phyloP scores from a whole-genome alignment of 2,888 invertebrate genomes.

The Cataglyphis rosenhaueri region DNA sequence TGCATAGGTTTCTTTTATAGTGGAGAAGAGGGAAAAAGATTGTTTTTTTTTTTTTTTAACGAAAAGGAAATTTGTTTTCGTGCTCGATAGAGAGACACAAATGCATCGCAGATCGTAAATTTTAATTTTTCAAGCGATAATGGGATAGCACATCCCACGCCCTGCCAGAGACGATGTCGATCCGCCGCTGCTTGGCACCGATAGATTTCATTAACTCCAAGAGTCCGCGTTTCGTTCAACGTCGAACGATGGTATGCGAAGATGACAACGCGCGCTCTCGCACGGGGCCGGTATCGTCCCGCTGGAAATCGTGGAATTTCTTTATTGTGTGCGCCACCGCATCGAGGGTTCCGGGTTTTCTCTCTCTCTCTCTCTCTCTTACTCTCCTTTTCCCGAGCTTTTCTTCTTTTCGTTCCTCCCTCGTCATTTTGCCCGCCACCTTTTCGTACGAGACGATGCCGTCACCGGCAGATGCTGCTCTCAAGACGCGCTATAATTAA shows the following conservation, averaged over 20 bases:
- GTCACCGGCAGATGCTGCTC: slow-evolving; percentile 81
- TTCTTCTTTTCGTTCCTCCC: not conserved
- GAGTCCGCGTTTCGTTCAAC: slow-evolving; percentile 46
- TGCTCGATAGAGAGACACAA: slow-evolving; percentile 9
- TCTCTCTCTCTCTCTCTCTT: not conserved
- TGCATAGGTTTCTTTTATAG: not conserved
- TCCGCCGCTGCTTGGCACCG: slow-evolving; percentile 50
- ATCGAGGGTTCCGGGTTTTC: slow-evolving; percentile 44
- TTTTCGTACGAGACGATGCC: slow-evolving; percentile 65
- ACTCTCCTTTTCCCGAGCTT: not conserved
- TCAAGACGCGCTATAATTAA: slow-evolving; percentile 79
- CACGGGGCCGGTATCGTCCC: slow-evolving; percentile 41
- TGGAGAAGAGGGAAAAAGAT: not conserved
- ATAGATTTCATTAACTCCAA: slow-evolving; percentile 80
- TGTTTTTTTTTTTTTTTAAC: not conserved
- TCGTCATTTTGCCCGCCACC: slow-evolving; percentile 41
- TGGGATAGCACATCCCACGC: slow-evolving; percentile 11
- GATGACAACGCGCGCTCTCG: slow-evolving; percentile 43
- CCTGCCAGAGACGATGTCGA: slow-evolving; percentile 42
- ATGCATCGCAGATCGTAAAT: slow-evolving; percentile 21
- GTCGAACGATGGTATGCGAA: slow-evolving; percentile 61
- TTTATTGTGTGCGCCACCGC: slow-evolving; percentile 71
- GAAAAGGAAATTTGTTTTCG: slow-evolving; percentile 17
- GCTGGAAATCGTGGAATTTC: slow-evolving; percentile 70
- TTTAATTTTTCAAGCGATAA: slow-evolving; percentile 38